These are phyloP conservation scores for Peribatodes rhomboidaria DNA, from an alignment of 2,888 invertebrate species.

Conservation along the genomic window DNA sequence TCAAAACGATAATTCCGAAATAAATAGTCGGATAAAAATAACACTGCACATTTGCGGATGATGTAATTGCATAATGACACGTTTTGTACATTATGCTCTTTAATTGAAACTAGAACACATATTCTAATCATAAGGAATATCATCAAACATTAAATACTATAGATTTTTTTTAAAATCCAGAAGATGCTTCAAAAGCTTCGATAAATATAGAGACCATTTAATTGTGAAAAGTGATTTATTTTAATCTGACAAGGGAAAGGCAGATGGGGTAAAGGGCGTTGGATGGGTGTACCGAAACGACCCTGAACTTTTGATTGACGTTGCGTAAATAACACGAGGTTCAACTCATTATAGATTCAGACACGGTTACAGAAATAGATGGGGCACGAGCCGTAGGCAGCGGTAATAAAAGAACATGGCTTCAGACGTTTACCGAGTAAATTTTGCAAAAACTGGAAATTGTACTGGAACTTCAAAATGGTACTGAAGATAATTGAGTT, in stretches of 20 bases:
- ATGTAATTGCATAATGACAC: conserved; percentile 55
- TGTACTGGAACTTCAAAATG: neutral
- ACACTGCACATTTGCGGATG: conserved; percentile 57
- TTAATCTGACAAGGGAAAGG: conserved; percentile 67
- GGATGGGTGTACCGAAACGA: conserved; percentile 55
- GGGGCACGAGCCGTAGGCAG: conserved; percentile 10
- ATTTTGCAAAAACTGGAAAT: conserved; percentile 5
- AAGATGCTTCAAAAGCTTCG: neutral
- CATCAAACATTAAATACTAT: neutral
- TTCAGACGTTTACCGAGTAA: conserved; percentile 22
- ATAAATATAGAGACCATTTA: conserved; percentile 14
- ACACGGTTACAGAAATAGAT: conserved; percentile 34
- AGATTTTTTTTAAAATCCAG: neutral
- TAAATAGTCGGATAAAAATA: neutral
- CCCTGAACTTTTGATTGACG: conserved; percentile 73
- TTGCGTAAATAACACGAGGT: conserved; percentile 63
- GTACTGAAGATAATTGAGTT: conserved; percentile 14
- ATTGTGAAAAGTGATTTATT: conserved; percentile 62
- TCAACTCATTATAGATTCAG: conserved; percentile 49
- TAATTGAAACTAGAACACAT: conserved; percentile 62
- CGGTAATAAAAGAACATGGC: conserved; percentile 22
- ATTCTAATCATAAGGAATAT: conserved; percentile 30
- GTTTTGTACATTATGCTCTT: too few species aligned
- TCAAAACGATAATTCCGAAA: neutral
- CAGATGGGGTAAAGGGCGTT: conserved; percentile 63